phyloP scores from a whole-genome alignment of 2,797 vertebrate species.

The Lithobates pipiens region DNA sequence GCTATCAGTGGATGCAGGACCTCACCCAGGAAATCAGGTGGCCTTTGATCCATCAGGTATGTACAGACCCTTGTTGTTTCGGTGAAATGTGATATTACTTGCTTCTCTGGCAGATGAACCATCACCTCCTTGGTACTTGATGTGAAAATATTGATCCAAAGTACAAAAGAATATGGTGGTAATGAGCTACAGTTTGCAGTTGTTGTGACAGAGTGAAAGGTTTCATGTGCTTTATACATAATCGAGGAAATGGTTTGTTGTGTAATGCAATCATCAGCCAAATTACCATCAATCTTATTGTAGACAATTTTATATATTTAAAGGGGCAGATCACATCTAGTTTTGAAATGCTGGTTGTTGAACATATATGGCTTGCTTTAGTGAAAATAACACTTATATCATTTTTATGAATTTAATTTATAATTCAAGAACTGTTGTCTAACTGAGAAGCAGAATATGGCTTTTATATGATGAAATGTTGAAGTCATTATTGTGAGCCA shows the following conservation, averaged over 20 bases:
- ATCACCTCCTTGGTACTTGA: conserved; percentile 12
- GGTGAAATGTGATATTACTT: background rate
- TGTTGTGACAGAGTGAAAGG: background rate
- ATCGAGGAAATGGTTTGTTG: background rate
- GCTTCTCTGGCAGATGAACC: background rate
- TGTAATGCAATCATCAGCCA: no score
- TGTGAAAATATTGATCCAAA: background rate
- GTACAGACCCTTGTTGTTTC: conserved; percentile 15
- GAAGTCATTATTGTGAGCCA: no score
- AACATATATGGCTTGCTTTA: no score
- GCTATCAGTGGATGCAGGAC: conserved; percentile 76
- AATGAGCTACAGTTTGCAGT: background rate
- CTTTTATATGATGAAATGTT: no score
- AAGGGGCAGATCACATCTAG: no score
- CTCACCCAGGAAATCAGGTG: conserved; percentile 80
- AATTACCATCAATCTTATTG: no score
- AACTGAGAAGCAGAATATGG: no score
- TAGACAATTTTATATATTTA: no score
- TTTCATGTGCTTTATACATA: background rate
- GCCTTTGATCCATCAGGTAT: conserved; percentile 80
- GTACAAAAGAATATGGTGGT: background rate
- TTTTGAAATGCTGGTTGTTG: no score
- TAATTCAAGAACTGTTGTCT: no score
- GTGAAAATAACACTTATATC: no score
- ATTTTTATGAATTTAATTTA: no score